These are phyloP conservation scores for Cephus spinipes DNA, from an alignment of 2,888 invertebrate genomes.

Conservation along the genomic window DNA sequence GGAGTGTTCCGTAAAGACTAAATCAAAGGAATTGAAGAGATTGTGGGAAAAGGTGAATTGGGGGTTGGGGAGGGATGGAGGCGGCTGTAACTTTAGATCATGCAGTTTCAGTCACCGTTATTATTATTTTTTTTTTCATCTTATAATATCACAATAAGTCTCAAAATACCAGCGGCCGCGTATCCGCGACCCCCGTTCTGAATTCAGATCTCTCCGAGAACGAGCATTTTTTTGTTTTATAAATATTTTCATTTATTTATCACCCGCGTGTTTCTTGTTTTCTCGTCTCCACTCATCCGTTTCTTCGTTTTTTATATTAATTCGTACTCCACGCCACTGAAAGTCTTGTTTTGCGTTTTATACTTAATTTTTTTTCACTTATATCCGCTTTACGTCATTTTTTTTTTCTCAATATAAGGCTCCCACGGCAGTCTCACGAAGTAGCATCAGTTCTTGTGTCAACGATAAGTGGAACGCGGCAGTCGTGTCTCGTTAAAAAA, in stretches of 20 bases:
- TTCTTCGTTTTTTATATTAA: conserved; percentile 3
- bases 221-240: conserved; percentile 23
- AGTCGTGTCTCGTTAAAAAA: conserved; percentile 13
- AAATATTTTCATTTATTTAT: conserved; percentile 17
- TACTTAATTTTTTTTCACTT: conserved; percentile 17
- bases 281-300: conserved; percentile 3
- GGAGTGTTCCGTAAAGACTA: too few relatives aligned
- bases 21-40: too few relatives aligned
- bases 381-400: conserved; percentile 26
- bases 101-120: conserved; percentile 13
- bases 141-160: conserved; percentile 46
- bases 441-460: conserved; percentile 54
- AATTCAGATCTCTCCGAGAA: conserved; percentile 26
- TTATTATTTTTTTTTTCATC: conserved; percentile 21
- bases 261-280: conserved; percentile 10
- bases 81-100: conserved; percentile 6
- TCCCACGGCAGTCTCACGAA: conserved; percentile 55
- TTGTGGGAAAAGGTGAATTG: too few relatives aligned
- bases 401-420: conserved; percentile 48
- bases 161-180: conserved; percentile 38
- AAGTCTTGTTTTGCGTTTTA: conserved; percentile 8
- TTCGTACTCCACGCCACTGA: background rate
- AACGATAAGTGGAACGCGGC: conserved; percentile 33
- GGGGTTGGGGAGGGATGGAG: background rate
- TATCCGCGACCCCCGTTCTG: conserved; percentile 34